These are phyloP conservation scores for Leucoraja ocellata DNA, from an alignment of 2,797 vertebrate species.

Conservation along the genomic window DNA sequence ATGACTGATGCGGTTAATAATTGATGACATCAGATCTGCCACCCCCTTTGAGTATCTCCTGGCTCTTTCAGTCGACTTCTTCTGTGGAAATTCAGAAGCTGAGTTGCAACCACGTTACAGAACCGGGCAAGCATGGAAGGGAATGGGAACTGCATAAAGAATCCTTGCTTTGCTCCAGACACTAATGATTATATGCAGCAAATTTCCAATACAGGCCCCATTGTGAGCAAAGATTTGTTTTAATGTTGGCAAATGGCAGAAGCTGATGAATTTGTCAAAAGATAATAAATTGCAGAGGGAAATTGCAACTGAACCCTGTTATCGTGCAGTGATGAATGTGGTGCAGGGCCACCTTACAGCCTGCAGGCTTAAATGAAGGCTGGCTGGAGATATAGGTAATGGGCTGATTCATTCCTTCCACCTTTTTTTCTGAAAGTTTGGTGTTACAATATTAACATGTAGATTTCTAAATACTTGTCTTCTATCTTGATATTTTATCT, in stretches of 20 bases:
- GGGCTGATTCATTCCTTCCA: neutral
- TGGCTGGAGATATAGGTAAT: neutral
- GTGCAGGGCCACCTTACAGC: neutral
- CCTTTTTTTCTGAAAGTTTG: neutral
- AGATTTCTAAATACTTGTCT: neutral
- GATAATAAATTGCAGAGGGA: neutral
- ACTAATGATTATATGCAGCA: neutral
- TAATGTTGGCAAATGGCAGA: neutral
- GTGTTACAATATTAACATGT: neutral
- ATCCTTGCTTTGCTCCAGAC: neutral
- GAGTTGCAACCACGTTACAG: neutral
- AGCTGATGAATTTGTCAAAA: neutral
- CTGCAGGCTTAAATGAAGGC: neutral
- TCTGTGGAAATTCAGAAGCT: conserved; percentile 3
- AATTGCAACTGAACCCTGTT: neutral
- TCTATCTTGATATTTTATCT: neutral
- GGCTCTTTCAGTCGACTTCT: neutral
- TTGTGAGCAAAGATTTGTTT: conserved; percentile 13
- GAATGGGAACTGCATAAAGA: neutral
- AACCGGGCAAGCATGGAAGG: neutral
- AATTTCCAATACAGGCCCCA: neutral
- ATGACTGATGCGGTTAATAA: neutral
- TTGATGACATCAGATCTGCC: neutral
- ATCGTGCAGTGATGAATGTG: neutral
- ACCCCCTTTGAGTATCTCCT: neutral